These are phyloP conservation scores for Eledona agricola DNA, from an alignment of 2,888 invertebrate genomes.

Conservation along the genomic window DNA sequence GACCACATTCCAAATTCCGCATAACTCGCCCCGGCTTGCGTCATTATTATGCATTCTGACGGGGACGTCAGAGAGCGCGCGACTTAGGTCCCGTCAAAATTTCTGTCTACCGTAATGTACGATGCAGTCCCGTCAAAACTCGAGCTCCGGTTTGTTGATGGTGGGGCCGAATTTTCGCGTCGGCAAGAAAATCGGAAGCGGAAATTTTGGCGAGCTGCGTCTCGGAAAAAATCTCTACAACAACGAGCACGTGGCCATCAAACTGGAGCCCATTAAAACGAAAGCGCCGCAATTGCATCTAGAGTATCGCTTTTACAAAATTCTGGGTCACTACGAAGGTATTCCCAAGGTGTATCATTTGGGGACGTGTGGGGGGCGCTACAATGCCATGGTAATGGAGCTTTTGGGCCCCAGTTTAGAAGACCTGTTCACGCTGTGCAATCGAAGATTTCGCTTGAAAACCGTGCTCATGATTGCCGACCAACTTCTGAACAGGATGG, in stretches of 20 bases:
- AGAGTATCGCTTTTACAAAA: constrained; percentile 99
- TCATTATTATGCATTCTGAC: no score
- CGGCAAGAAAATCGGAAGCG: constrained; percentile 99
- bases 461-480: constrained; percentile 78
- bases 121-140: constrained; percentile 84
- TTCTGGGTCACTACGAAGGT: constrained; percentile 95
- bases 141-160: constrained; percentile 92
- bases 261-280: constrained; percentile 99
- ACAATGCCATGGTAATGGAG: constrained; percentile 80
- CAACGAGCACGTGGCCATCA: constrained; percentile 99
- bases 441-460: constrained; percentile 75
- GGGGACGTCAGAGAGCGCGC: constrained; percentile 12
- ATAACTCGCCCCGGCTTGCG: neutral
- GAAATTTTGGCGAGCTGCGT: constrained; percentile 99
- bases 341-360: constrained; percentile 78
- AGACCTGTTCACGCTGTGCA: constrained; percentile 77
- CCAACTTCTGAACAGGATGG: constrained; percentile 90
- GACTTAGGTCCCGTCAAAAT: constrained; percentile 32
- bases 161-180: constrained; percentile 99
- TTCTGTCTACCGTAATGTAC: constrained; percentile 28
- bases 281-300: constrained; percentile 99
- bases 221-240: constrained; percentile 99
- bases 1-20: neutral
- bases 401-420: constrained; percentile 77
- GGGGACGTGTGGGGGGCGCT: constrained; percentile 75